A percentile compares a stretch with the other conserved stretches of the same genome.
These are phyloP conservation scores for Eutrigla gurnardus DNA, from an alignment of 2,797 vertebrate species.

Conservation along the genomic window DNA sequence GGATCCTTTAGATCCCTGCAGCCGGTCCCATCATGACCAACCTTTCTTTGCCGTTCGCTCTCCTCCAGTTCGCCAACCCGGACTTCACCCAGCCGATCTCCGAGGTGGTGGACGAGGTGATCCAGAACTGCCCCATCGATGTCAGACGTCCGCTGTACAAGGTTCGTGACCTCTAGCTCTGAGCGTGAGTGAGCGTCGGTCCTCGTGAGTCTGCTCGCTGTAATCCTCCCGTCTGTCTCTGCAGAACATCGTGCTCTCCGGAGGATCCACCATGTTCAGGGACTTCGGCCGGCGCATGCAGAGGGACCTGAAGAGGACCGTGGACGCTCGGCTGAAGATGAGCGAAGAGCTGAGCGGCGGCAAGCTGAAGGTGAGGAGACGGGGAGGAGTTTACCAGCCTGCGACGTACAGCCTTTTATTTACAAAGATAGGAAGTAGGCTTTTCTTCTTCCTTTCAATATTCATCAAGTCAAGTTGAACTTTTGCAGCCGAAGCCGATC, in stretches of 20 bases:
- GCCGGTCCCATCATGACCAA: not conserved
- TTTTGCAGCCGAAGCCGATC: constrained; percentile 93
- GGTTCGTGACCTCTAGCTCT: constrained; percentile 72
- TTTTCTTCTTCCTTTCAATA: no score
- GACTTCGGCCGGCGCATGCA: constrained; percentile 98
- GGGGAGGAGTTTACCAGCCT: no score
- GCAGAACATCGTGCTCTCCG: constrained; percentile 97
- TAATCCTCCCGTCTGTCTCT: not conserved
- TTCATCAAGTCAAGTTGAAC: no score
- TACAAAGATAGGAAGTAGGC: not conserved
- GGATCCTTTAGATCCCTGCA: no score
- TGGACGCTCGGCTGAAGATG: constrained; percentile 95
- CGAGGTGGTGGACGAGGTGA: constrained; percentile 99
- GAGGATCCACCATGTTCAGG: constrained; percentile 99
- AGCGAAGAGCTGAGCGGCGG: constrained; percentile 98
- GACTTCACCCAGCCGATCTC: constrained; percentile 99
- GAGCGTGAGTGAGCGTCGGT: no score
- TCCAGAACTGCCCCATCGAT: constrained; percentile 99
- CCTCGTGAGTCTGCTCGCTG: no score
- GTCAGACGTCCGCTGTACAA: constrained; percentile 97
- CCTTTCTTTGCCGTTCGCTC: not conserved
- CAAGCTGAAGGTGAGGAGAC: constrained; percentile 90
- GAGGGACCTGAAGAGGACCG: constrained; percentile 96
- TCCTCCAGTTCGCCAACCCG: constrained; percentile 94
- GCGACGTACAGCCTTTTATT: no score